Evolutionary conservation across 1,140 invertebrate species (phyloP).

Genomic region (Calliphora vicina): DNA sequence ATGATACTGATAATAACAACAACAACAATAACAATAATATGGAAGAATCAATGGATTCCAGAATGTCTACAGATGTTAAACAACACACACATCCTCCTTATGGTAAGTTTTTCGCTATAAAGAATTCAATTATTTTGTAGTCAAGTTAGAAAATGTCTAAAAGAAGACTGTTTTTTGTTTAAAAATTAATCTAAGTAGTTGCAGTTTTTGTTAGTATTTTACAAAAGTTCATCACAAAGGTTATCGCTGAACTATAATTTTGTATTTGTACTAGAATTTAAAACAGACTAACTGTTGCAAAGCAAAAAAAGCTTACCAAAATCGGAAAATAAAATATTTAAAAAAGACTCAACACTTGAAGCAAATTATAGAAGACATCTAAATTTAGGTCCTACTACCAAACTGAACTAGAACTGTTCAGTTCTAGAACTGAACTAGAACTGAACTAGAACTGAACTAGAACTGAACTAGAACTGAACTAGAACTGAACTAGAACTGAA

Average conservation of each 20-base stretch:
- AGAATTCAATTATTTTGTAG: not conserved
- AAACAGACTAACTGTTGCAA: no score
- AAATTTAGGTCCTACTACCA: no score
- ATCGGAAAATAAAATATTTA: no score
- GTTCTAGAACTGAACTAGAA: no score
- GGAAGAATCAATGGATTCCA: slow-evolving; percentile 13
- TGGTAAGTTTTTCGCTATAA: slow-evolving; percentile 9
- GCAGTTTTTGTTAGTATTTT: not conserved
- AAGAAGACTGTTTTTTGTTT: not conserved
- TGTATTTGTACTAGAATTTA: not conserved
- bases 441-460: no score
- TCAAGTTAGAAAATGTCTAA: not conserved
- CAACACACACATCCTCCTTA: slow-evolving; percentile 9
- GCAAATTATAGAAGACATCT: no score
- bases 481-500: no score
- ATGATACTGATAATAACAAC: not conserved
- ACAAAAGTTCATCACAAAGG: not conserved
- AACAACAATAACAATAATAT: not conserved
- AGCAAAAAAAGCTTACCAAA: no score
- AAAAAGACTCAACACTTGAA: no score
- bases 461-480: no score
- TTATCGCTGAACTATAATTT: not conserved
- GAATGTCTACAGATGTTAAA: slow-evolving; percentile 18
- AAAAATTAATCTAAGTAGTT: not conserved
- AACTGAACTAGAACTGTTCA: no score